Conservation (phyloP, 2,797 vertebrate species). For the Halcyon chelicuti region DNA sequence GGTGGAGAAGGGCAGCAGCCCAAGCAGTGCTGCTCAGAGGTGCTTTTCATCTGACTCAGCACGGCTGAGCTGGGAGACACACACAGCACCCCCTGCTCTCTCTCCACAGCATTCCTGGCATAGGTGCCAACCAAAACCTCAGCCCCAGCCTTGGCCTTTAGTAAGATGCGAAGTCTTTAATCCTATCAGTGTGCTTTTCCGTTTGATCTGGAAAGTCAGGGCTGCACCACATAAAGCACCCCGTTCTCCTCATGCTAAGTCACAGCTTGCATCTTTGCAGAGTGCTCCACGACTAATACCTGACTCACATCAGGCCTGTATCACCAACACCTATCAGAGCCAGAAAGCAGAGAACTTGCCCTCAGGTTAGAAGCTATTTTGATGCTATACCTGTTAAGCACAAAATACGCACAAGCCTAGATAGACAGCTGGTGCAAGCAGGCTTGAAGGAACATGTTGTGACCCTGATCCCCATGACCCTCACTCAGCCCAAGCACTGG, state of each 20-base stretch:
- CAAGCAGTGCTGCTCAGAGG: background rate
- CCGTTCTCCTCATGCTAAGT: rapidly evolving
- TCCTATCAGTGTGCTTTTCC: rapidly evolving
- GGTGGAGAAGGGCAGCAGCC: background rate
- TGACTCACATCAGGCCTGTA: background rate
- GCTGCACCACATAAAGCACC: rapidly evolving
- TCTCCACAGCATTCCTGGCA: rapidly evolving
- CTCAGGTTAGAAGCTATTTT: background rate
- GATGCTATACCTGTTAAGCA: background rate
- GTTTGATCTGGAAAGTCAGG: background rate
- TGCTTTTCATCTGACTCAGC: background rate
- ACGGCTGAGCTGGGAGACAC: background rate
- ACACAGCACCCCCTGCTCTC: background rate
- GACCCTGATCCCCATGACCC: background rate
- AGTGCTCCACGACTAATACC: background rate
- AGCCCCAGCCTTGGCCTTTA: background rate
- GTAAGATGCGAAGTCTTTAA: background rate
- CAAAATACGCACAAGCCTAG: background rate
- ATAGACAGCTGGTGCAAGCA: background rate
- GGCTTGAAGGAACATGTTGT: background rate
- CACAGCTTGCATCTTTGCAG: background rate
- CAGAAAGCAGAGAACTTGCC: background rate
- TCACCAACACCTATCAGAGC: background rate
- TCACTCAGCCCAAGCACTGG: background rate
- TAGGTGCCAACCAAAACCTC: background rate